A percentile compares a stretch with the other conserved stretches of the same genome.
Evolutionary conservation across 2,888 invertebrate genomes (phyloP).

Genomic region (Thumatha senex): DNA sequence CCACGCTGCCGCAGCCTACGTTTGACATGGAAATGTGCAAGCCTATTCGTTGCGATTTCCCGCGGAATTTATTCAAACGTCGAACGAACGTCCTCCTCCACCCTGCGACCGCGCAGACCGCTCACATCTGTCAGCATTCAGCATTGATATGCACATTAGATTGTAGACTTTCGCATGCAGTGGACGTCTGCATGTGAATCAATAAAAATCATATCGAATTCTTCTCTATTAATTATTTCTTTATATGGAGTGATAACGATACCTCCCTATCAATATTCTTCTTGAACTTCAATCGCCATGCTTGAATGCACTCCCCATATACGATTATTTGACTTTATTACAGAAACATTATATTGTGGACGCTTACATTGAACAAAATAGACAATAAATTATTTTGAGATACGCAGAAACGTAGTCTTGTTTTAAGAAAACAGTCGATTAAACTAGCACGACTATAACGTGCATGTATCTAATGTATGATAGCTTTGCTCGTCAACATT

Average conservation of each 20-base stretch:
- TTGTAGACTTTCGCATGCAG: conserved; percentile 48
- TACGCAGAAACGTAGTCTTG: too few relatives aligned
- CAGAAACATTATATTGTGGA: background rate
- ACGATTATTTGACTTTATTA: background rate
- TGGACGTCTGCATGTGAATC: conserved; percentile 44
- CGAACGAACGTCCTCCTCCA: conserved; percentile 34
- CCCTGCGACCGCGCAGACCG: conserved; percentile 27
- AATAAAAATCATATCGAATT: conserved; percentile 28
- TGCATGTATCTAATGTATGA: too few relatives aligned
- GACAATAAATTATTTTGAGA: too few relatives aligned
- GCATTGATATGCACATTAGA: conserved; percentile 73
- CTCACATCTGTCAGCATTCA: conserved; percentile 52
- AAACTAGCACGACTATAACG: too few relatives aligned
- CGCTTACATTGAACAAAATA: too few relatives aligned
- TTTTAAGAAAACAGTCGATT: too few relatives aligned
- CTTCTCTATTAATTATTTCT: conserved; percentile 18
- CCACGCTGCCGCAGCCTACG: conserved; percentile 47
- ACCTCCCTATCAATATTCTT: conserved; percentile 6
- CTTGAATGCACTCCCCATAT: conserved; percentile 20
- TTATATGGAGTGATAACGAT: conserved; percentile 12
- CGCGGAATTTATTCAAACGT: conserved; percentile 67
- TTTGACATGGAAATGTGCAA: conserved; percentile 79
- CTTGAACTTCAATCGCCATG: conserved; percentile 7
- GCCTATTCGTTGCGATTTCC: conserved; percentile 60
- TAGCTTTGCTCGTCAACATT: too few relatives aligned